A percentile compares a stretch with the other conserved stretches of the same genome.
Conservation (phyloP, 2,797 vertebrate species). For the Caiman crocodilus region DNA sequence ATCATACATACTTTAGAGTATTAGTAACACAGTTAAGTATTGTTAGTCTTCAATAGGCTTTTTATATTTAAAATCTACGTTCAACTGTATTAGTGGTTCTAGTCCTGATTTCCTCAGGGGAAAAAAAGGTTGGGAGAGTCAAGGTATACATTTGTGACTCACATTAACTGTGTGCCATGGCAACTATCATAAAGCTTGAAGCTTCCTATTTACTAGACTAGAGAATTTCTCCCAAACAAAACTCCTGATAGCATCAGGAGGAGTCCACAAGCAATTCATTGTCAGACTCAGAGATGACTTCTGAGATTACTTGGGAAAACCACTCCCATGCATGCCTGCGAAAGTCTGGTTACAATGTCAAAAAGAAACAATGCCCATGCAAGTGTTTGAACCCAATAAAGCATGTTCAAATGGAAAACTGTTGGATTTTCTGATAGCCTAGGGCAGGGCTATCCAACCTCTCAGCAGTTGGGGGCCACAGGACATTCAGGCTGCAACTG, state of each 20-base stretch:
- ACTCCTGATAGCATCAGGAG: background rate
- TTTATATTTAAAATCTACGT: constrained; percentile 40
- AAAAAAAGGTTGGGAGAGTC: constrained; percentile 43
- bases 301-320: constrained; percentile 38
- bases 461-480: no score
- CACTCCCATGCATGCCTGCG: constrained; percentile 10
- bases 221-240: constrained; percentile 40
- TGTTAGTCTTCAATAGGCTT: background rate
- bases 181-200: constrained; percentile 30
- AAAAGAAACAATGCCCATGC: constrained; percentile 55
- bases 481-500: no score
- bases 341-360: constrained; percentile 29
- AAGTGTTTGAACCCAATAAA: constrained; percentile 38
- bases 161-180: constrained; percentile 12
- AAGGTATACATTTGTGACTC: constrained; percentile 38
- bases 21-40: background rate
- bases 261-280: background rate
- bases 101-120: constrained; percentile 32
- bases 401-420: constrained; percentile 42
- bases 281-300: background rate
- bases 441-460: background rate
- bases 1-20: background rate
- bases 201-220: constrained; percentile 42
- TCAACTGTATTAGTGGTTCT: constrained; percentile 45
- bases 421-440: constrained; percentile 44